Evolutionary conservation across 2,888 invertebrate species (phyloP), one percentile per base, ranked within the genome.

Genomic region (Venusia cambrica): DNA sequence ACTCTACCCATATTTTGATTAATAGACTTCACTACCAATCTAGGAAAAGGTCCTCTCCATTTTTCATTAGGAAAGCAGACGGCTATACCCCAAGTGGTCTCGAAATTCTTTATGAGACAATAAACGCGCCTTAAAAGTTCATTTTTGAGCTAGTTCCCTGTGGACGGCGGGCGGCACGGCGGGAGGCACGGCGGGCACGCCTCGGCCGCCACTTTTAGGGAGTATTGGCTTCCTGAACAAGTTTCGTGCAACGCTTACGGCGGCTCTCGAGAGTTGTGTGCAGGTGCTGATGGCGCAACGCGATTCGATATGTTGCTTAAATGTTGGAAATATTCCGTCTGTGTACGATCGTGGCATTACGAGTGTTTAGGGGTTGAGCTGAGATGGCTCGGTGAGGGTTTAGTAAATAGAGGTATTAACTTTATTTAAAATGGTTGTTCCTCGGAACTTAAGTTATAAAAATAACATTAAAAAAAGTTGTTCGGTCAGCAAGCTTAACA

Each of bases 161-260:
- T n/a, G 34, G 34, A 21, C 21, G 21, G 17, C 27, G 6, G 8
- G n/a, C 20, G 20, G 34, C 27, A 21, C 20, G 27, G 28, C n/a
- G n/a, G n/a, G n/a, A n/a, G n/a, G n/a, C n/a, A n/a, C n/a, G n/a
- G 34, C 12, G 33, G 10, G 25, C 33, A 26, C 26, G 3, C 11
- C n/a, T n/a, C 22, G 12, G 7, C n/a, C 11, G 18, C 13, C 21
- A 14, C 25, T 18, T 16, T 13, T 3, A 21, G n/a, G 21, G 34
- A 34, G 27, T 28, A 28, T 35, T 33, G 26, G 26, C 26, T 33
- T 34, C 27, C 13, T 28, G 35, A 35, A 35, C 22, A 28, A 18
- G 11, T 28, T 22, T 13, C 5, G 13, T 28, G 35, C 27, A 9
- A 20, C 33, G 27, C 34, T 34, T 27, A 16, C 5, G 8, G 13